These are phyloP conservation scores for Burhinus bistriatus DNA, from an alignment of 2,113 vertebrate species.

Conservation along the genomic window DNA sequence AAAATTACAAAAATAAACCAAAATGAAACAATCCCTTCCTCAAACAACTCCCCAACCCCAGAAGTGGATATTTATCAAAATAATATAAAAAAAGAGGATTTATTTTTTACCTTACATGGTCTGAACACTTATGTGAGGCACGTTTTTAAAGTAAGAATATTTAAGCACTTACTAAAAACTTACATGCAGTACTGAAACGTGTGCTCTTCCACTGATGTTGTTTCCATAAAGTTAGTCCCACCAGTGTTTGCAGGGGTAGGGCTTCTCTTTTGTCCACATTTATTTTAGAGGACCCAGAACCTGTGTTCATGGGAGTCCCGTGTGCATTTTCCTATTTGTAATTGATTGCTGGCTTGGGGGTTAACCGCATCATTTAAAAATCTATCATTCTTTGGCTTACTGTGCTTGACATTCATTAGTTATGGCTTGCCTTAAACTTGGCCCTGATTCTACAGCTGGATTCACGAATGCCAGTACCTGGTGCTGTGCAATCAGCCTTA, in stretches of 20 bases:
- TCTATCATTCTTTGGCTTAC: background rate
- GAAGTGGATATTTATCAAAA: background rate
- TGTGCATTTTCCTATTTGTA: background rate
- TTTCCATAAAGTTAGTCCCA: background rate
- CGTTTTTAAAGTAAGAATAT: background rate
- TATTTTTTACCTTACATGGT: background rate
- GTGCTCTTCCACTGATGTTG: background rate
- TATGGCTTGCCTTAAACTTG: background rate
- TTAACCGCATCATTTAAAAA: slow-evolving; percentile 34
- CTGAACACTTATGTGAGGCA: background rate
- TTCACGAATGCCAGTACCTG: background rate
- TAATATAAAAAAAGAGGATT: background rate
- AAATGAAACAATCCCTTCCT: background rate
- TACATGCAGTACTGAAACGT: background rate
- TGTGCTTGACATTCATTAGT: background rate
- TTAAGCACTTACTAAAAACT: background rate
- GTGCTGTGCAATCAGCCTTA: background rate
- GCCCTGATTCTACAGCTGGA: background rate
- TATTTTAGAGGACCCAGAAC: background rate
- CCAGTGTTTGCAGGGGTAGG: background rate
- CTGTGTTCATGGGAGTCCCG: rapidly evolving
- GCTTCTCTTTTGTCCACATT: background rate
- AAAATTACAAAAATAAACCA: background rate
- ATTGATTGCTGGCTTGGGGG: background rate
- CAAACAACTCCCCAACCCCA: background rate